phyloP scores from a whole-genome alignment of 2,113 vertebrate genomes.

The Chaetorhynchus papuensis region DNA sequence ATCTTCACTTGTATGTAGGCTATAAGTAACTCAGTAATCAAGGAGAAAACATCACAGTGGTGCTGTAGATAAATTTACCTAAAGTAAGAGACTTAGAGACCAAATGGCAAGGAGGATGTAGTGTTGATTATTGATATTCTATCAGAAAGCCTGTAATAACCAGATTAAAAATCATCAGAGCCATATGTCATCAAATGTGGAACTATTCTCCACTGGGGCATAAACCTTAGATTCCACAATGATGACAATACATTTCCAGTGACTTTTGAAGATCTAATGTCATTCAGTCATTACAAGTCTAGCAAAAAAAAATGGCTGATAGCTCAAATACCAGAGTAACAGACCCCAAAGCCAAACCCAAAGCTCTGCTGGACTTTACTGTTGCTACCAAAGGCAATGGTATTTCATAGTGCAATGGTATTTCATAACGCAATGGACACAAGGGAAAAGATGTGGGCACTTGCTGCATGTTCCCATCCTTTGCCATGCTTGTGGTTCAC shows the following conservation, averaged over 20 bases:
- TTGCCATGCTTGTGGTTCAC: rapidly evolving
- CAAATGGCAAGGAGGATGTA: background rate
- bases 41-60: background rate
- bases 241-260: background rate
- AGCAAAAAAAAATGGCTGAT: background rate
- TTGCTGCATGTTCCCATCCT: background rate
- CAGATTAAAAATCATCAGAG: background rate
- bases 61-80: background rate
- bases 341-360: background rate
- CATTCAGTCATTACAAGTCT: background rate
- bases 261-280: background rate
- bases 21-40: background rate
- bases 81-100: background rate
- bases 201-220: background rate
- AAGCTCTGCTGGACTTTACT: background rate
- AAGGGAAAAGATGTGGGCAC: background rate
- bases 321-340: background rate
- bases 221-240: background rate
- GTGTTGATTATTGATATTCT: background rate
- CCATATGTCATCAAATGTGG: background rate
- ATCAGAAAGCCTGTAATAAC: background rate
- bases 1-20: background rate
- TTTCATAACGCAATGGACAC: background rate
- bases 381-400: background rate
- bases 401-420: background rate